A percentile compares a stretch with the other conserved stretches of the same genome.
Evolutionary conservation across 2,113 vertebrate genomes (phyloP).

Genomic region (Entelurus aequoreus): DNA sequence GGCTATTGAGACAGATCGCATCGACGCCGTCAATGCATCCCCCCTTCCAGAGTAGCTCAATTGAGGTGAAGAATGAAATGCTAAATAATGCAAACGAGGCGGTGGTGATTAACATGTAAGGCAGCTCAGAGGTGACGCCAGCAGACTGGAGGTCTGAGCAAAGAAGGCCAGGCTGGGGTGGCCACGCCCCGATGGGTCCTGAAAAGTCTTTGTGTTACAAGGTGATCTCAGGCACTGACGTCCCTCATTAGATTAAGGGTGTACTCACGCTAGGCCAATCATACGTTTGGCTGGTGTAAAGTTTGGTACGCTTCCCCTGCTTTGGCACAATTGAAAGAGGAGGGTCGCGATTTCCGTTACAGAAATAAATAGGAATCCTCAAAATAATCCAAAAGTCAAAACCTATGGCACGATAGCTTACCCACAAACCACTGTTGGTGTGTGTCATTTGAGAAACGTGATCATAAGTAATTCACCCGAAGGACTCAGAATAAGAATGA

Average conservation of each 20-base stretch:
- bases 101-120: conserved; percentile 11
- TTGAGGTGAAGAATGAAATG: conserved; percentile 9
- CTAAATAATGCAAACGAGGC: conserved; percentile 13
- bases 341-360: too few species aligned
- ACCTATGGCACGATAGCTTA: too few species aligned
- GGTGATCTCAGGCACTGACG: conserved; percentile 17
- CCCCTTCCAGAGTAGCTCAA: conserved; percentile 26
- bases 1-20: background rate
- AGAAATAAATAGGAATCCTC: too few species aligned
- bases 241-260: conserved; percentile 20
- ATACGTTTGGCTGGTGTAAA: too few species aligned
- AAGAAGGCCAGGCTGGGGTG: conserved; percentile 6
- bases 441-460: too few species aligned
- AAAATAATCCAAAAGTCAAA: too few species aligned
- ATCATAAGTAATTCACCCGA: too few species aligned
- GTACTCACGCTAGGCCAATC: too few species aligned
- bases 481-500: too few species aligned
- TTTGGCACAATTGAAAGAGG: too few species aligned
- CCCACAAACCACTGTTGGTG: too few species aligned
- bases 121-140: conserved; percentile 15
- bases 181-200: conserved; percentile 2
- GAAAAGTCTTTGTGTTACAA: conserved; percentile 10
- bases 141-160: conserved; percentile 8
- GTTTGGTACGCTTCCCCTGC: too few species aligned
- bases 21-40: conserved; percentile 21